Conservation (phyloP, 2,113 vertebrate species). For the Oxyura jamaicensis region DNA sequence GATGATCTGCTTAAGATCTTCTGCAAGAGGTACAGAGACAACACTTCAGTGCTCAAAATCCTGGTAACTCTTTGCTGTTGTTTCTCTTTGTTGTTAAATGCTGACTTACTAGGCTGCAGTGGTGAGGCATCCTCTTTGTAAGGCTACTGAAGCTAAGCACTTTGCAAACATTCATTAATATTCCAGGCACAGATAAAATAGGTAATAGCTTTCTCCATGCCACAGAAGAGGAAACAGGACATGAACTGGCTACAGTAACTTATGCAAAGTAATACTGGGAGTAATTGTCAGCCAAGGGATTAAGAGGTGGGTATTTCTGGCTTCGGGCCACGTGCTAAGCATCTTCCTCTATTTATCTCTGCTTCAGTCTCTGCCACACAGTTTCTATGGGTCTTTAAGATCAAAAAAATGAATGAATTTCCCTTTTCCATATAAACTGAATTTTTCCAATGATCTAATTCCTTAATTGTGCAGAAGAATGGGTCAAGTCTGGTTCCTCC, state of each 20-base stretch:
- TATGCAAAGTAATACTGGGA: neutral
- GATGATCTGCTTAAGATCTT: neutral
- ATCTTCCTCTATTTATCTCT: neutral
- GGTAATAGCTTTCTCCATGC: neutral
- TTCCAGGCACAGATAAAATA: neutral
- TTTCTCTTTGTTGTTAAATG: neutral
- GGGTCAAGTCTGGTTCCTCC: neutral
- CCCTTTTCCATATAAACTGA: neutral
- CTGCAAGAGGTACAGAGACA: neutral
- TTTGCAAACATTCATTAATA: slow-evolving; percentile 8
- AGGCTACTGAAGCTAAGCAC: neutral
- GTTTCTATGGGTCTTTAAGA: neutral
- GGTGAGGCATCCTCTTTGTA: neutral
- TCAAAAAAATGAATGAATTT: neutral
- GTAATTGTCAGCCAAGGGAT: neutral
- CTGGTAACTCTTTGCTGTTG: neutral
- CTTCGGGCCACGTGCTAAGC: neutral
- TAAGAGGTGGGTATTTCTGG: neutral
- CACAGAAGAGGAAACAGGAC: neutral
- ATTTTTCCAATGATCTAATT: neutral
- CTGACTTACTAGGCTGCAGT: neutral
- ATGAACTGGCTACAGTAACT: neutral
- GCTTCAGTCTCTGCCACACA: neutral
- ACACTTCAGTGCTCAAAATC: neutral
- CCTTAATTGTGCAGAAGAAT: neutral